Conservation (phyloP, 2,113 vertebrate species). For the Lagenorhynchus albirostris region DNA sequence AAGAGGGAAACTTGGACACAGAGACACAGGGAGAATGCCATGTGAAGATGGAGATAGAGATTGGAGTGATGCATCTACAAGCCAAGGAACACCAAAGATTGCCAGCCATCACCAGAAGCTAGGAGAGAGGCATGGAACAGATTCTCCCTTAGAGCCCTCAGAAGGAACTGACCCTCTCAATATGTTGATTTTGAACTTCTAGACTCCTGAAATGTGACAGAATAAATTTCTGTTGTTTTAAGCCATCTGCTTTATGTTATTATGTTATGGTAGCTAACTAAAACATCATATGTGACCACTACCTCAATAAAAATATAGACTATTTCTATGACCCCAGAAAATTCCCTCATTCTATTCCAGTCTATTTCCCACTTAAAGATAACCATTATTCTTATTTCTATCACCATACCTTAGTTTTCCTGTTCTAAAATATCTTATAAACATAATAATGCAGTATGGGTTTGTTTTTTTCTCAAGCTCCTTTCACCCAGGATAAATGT, state of each 20-base stretch:
- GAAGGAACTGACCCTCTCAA: neutral
- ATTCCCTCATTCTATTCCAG: neutral
- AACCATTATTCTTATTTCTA: neutral
- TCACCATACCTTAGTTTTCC: neutral
- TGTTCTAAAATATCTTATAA: neutral
- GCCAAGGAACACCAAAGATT: neutral
- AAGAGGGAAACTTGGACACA: neutral
- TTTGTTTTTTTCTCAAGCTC: neutral
- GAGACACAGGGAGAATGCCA: neutral
- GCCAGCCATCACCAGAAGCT: neutral
- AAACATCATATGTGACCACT: neutral
- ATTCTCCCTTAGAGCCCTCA: neutral
- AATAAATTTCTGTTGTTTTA: neutral
- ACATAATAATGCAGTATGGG: neutral
- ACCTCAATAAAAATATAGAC: neutral
- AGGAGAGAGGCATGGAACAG: neutral
- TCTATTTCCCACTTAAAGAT: neutral
- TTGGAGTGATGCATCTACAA: neutral
- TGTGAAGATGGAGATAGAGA: neutral
- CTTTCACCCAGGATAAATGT: neutral
- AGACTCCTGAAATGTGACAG: neutral
- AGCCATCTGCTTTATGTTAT: neutral
- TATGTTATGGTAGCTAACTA: neutral
- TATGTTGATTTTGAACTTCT: neutral
- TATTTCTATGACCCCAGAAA: neutral